Evolutionary conservation across 2,888 invertebrate genomes (phyloP).

Genomic region (Acanthosepion lycidas): DNA sequence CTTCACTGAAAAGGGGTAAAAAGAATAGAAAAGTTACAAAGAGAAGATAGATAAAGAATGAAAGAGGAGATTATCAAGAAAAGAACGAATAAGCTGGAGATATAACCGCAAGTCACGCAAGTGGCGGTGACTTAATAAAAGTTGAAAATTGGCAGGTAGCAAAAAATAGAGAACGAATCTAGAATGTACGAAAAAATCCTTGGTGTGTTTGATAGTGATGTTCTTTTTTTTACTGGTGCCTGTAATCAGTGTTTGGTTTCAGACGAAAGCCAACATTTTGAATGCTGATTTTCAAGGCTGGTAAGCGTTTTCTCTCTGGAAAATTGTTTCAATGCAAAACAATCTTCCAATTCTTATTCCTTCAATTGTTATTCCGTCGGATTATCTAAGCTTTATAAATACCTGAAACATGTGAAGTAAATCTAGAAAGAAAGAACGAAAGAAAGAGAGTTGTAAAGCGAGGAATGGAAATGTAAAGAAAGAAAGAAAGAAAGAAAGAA

Average conservation of each 20-base stretch:
- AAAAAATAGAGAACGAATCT: too few relatives aligned
- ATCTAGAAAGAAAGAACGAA: background rate
- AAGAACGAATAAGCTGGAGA: too few relatives aligned
- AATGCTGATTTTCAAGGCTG: background rate
- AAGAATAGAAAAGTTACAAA: background rate
- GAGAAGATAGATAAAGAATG: too few relatives aligned
- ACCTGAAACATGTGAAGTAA: background rate
- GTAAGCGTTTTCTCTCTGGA: background rate
- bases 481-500: background rate
- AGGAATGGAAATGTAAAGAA: too few relatives aligned
- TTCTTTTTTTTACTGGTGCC: too few relatives aligned
- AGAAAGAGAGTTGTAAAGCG: background rate
- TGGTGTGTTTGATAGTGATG: too few relatives aligned
- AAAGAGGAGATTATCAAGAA: too few relatives aligned
- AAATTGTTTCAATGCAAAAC: background rate
- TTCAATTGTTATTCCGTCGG: background rate
- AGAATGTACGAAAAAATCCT: too few relatives aligned
- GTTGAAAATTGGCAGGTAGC: too few relatives aligned
- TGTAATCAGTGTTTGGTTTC: background rate
- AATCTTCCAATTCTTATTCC: background rate
- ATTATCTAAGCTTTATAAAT: background rate
- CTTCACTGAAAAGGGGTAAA: background rate
- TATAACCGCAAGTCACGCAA: too few relatives aligned
- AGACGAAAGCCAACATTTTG: background rate
- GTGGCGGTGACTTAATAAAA: too few relatives aligned